Evolutionary conservation across 2,888 invertebrate species (phyloP), one percentile per base, ranked within the genome.

Genomic region (Scotopteryx bipunctaria): DNA sequence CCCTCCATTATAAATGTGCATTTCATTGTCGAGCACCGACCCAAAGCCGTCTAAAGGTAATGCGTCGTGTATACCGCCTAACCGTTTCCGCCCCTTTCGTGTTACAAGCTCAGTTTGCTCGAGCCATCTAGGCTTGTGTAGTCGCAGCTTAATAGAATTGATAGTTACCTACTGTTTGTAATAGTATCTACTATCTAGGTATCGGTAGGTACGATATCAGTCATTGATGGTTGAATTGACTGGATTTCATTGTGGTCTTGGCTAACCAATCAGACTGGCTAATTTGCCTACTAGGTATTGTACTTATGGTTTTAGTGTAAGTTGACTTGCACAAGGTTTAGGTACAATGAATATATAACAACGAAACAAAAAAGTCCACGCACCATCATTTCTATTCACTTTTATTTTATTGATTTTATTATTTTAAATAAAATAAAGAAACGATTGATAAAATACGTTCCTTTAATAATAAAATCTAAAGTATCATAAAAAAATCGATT

Each of bases 11-110:
- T 45, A 36, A 44, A 47, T 54, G 43, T 54, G 55, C 55, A 55
- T 56, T 15, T 37, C 44, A 47, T 33, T 61, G 56, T 54, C 53
- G 40, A 56, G 58, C 47, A 64, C 59, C 57, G 64, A 50, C 55
- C 57, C 53, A 38, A 17, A 42, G 53, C 48, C 46, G 48, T 44
- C 9, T 41, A 57, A 62, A 62, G 66, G 61, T 64, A 60, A 61
- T 59, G 64, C 64, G 57, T 64, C 66, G 69, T 69, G 61, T 64
- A 66, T 63, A 67, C 53, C 41, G 59, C 61, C 49, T 66, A 63
- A 64, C 63, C 56, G 64, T 66, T 61, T 65, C 72, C 81, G 77
- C 81, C 81, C 76, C 71, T 80, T 80, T 67, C 81, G 54, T 81
- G 81, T 81, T 67, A 67, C 64, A 57, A 62, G 47, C 64, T 56